phyloP scores from a whole-genome alignment of 2,888 invertebrate genomes.

The Rhorus exstirpatorius region DNA sequence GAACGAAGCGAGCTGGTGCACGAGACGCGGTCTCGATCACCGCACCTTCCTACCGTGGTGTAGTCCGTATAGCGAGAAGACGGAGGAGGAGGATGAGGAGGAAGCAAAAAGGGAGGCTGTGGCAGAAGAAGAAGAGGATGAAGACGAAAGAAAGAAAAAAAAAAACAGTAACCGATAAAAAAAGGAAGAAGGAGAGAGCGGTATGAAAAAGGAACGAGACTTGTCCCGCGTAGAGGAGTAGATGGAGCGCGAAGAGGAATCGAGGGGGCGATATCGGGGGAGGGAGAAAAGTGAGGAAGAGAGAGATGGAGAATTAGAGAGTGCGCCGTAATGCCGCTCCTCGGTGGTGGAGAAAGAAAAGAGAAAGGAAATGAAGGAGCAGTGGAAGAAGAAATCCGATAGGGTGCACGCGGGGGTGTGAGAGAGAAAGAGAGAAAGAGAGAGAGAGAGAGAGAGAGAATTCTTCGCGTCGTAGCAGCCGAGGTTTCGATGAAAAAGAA shows the following conservation, averaged over 20 bases:
- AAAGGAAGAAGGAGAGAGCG: conserved; percentile 34
- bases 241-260: conserved; percentile 66
- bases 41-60: conserved; percentile 49
- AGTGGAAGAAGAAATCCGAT: conserved; percentile 8
- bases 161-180: conserved; percentile 20
- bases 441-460: conserved; percentile 25
- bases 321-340: conserved; percentile 22
- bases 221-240: conserved; percentile 56
- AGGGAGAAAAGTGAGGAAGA: background rate
- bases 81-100: conserved; percentile 26
- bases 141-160: conserved; percentile 25
- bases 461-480: conserved; percentile 53
- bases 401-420: background rate
- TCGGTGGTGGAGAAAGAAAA: conserved; percentile 21
- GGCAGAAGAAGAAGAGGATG: conserved; percentile 39
- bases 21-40: conserved; percentile 66
- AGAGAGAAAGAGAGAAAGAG: conserved; percentile 31
- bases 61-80: conserved; percentile 18
- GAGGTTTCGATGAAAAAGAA: conserved; percentile 56
- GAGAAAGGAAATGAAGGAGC: conserved; percentile 32
- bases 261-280: conserved; percentile 34
- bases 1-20: conserved; percentile 48
- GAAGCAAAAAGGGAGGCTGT: background rate
- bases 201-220: conserved; percentile 62
- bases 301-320: conserved; percentile 25